These are phyloP conservation scores for Microhierax caerulescens DNA, from an alignment of 2,797 vertebrate genomes.

Conservation along the genomic window DNA sequence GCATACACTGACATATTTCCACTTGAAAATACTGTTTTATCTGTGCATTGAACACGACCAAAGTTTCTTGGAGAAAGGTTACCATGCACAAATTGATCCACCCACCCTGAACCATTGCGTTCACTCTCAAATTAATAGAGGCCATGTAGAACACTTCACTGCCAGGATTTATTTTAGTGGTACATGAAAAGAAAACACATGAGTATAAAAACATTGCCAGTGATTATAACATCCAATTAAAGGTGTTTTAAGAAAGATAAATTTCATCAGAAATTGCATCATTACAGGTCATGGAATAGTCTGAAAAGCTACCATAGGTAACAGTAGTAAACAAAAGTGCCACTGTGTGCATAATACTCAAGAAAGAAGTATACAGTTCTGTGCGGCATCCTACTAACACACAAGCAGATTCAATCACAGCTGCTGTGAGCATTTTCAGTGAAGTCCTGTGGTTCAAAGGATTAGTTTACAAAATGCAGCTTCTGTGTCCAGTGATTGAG, in stretches of 20 bases:
- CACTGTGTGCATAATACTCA: constrained; percentile 28
- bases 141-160: background rate
- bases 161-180: constrained; percentile 46
- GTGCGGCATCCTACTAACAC: constrained; percentile 14
- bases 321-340: constrained; percentile 47
- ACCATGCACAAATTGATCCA: background rate
- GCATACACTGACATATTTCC: background rate
- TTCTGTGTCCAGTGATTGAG: constrained; percentile 25
- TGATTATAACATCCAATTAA: constrained; percentile 35
- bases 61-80: background rate
- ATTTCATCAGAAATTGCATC: constrained; percentile 42
- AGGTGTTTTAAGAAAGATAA: constrained; percentile 41
- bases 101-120: background rate
- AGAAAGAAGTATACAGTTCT: background rate
- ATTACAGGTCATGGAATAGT: constrained; percentile 39
- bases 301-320: constrained; percentile 43
- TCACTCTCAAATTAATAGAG: background rate
- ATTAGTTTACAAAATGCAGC: constrained; percentile 44
- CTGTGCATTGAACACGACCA: background rate
- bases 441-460: constrained; percentile 28
- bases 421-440: constrained; percentile 19
- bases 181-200: constrained; percentile 22
- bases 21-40: background rate
- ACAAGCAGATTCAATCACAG: constrained; percentile 11
- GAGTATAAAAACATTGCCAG: constrained; percentile 62